phyloP scores from a whole-genome alignment of 2,888 invertebrate species.

The Osedax fenrisi region DNA sequence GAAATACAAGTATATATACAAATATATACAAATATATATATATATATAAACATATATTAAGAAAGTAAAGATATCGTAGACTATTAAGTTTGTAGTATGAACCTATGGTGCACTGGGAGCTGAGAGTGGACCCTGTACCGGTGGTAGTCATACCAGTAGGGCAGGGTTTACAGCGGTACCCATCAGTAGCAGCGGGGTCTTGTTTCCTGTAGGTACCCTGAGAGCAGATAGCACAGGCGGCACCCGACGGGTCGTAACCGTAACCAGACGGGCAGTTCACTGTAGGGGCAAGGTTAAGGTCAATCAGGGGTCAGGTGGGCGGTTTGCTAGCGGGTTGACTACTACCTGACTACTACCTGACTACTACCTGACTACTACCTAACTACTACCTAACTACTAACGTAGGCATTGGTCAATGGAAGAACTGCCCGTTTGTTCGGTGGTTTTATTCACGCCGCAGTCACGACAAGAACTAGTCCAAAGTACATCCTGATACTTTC shows the following conservation, averaged over 20 bases:
- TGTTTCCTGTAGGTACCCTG: not conserved
- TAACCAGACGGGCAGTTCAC: not conserved
- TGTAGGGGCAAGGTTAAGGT: not conserved
- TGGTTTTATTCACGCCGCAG: not conserved
- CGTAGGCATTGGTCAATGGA: not conserved
- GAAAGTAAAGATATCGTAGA: not conserved
- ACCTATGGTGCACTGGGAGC: not conserved
- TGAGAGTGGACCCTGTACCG: not conserved
- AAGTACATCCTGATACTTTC: not conserved
- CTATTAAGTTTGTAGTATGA: not conserved
- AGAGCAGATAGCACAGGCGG: not conserved
- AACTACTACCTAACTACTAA: no score
- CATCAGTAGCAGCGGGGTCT: not conserved
- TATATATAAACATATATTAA: no score
- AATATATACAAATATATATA: no score
- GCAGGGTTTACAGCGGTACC: not conserved
- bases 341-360: no score
- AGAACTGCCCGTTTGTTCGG: not conserved
- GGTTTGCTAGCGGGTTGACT: not conserved
- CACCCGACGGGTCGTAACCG: not conserved
- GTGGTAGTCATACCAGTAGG: not conserved
- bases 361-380: no score
- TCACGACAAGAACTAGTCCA: not conserved
- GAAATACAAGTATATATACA: no score
- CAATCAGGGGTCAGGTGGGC: not conserved